These are phyloP conservation scores for Pluvianellus socialis DNA, from an alignment of 2,113 vertebrate species.

Conservation along the genomic window DNA sequence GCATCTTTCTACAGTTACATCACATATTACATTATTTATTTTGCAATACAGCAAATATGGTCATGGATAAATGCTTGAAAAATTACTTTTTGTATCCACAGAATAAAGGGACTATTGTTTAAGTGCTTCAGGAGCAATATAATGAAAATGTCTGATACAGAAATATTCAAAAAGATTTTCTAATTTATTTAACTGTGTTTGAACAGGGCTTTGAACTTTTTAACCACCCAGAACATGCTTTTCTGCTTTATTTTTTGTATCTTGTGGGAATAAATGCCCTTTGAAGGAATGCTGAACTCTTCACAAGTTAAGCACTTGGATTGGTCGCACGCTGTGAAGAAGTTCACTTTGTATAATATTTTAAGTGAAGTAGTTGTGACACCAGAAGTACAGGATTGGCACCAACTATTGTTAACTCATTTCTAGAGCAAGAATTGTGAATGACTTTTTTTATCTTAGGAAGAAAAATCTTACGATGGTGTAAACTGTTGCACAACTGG, in stretches of 20 bases:
- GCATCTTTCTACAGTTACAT: slow-evolving; percentile 23
- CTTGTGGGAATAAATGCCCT: background rate
- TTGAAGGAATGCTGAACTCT: background rate
- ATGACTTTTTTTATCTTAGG: background rate
- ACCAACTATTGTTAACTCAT: background rate
- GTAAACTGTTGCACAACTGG: background rate
- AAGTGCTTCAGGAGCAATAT: background rate
- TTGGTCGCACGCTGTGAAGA: background rate
- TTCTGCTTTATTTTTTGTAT: background rate
- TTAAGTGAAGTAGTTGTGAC: background rate
- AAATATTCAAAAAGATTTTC: background rate
- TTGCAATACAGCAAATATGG: background rate
- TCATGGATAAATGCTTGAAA: background rate
- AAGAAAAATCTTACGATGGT: background rate
- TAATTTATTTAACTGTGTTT: background rate
- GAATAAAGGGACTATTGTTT: background rate
- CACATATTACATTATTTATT: background rate
- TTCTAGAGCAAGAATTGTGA: background rate
- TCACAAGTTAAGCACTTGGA: background rate
- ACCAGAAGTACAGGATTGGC: background rate
- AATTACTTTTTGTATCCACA: background rate
- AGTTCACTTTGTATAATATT: background rate
- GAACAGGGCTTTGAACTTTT: background rate
- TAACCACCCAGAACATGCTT: background rate
- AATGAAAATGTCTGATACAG: background rate